Evolutionary conservation across 2,797 vertebrate genomes (phyloP), one percentile per base, ranked within the genome.

Genomic region (Peromyscus nudipes): DNA sequence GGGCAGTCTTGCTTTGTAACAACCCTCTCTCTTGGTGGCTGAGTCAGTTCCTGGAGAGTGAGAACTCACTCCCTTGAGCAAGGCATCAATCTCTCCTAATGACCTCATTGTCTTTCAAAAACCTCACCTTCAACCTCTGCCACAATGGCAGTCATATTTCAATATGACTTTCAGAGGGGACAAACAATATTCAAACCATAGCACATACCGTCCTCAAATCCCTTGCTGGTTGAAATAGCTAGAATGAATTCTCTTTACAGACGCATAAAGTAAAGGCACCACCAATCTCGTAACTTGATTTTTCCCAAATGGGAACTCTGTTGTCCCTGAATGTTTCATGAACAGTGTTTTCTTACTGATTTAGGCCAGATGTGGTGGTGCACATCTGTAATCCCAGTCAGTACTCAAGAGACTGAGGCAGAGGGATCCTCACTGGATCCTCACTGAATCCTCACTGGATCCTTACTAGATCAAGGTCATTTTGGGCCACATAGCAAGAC

Each of bases 241-340:
- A 91, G 57, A 88, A 89, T 93, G 34, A 79, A 96, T 94, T 96
- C 6, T 91, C 57, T 80, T 96, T 83, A 77, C 57, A 76, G 88
- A 46, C 92, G 81, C 52, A 65, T 81, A 52, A 95, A 84, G 27
- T 55, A 95, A 93, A 91, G 57, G 17, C 1, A 85, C 65, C 23
- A 80, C 46, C 67, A 95, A 40, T 85, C 73, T 65, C 79, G n/a
- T 55, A 73, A 84, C 73, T 75, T 95, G 69, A 79, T 89, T 91
- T 93, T 91, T 76, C 49, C 64, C 21, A 75, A 91, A 14, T 89
- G 46, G 67, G 49, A 84, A 92, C 34, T 92, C 37, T 69, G 5
- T 29, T 69, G 6, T 83, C n/a, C 79, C 43, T 23, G 95, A 81
- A 84, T 40, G 23, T 92, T 94, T 95, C 37, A 71, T 85, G n/a